These are phyloP conservation scores for Melanostoma mellinum DNA, from an alignment of 2,888 invertebrate genomes.

Conservation along the genomic window DNA sequence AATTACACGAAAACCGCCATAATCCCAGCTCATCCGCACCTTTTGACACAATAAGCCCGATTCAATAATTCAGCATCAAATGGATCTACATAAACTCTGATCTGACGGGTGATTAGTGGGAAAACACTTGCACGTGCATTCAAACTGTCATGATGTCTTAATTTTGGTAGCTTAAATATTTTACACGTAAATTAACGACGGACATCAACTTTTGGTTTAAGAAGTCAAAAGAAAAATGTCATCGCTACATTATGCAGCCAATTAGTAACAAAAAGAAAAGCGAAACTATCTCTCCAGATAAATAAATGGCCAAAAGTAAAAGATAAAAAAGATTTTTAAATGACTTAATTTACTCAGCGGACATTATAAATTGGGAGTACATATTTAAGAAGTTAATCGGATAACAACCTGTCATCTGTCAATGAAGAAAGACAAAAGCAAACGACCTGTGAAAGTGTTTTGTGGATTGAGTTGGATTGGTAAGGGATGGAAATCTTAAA, in stretches of 20 bases:
- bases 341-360: slow-evolving; percentile 26
- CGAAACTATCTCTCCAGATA: not conserved
- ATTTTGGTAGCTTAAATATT: not conserved
- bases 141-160: slow-evolving; percentile 26
- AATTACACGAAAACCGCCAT: not conserved
- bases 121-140: slow-evolving; percentile 11
- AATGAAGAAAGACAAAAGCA: not conserved
- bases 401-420: not conserved
- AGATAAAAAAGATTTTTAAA: slow-evolving; percentile 14
- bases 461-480: too few species aligned
- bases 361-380: slow-evolving; percentile 17
- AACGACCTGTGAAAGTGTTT: too few species aligned
- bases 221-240: slow-evolving; percentile 15
- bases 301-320: slow-evolving; percentile 11
- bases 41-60: not conserved
- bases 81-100: not conserved
- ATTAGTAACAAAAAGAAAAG: slow-evolving; percentile 8
- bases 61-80: slow-evolving; percentile 44
- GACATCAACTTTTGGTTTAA: slow-evolving; percentile 14
- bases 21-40: slow-evolving; percentile 6
- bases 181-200: slow-evolving; percentile 18
- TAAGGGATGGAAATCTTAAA: too few species aligned
- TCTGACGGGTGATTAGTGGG: slow-evolving; percentile 13
- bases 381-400: not conserved
- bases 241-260: slow-evolving; percentile 23